These are phyloP conservation scores for Lasioglossum baleicum DNA, from an alignment of 1,140 invertebrate genomes.

Conservation along the genomic window DNA sequence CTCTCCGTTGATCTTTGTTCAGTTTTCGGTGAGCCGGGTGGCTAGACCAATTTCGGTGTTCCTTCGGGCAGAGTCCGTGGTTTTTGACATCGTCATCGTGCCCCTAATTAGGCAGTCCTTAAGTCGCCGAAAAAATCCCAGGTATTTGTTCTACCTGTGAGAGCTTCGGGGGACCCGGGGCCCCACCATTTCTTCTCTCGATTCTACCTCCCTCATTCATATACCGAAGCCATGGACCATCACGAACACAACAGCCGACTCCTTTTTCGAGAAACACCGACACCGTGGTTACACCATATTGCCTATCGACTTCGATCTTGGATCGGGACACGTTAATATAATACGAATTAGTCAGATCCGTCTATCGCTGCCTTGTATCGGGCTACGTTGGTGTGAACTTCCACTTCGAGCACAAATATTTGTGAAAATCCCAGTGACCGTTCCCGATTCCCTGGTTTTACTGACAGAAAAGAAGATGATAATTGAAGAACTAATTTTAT, in stretches of 20 bases:
- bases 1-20: conserved; percentile 7
- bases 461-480: too few relatives aligned
- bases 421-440: neutral
- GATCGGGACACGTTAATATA: neutral
- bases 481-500: too few relatives aligned
- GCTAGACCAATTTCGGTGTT: conserved; percentile 60
- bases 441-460: too few relatives aligned
- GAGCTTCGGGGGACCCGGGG: conserved; percentile 23
- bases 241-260: conserved; percentile 18
- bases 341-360: conserved; percentile 7
- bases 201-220: conserved; percentile 44
- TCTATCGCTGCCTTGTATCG: neutral
- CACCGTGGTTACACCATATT: conserved; percentile 16
- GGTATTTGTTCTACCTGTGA: conserved; percentile 69
- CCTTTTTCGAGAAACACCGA: conserved; percentile 19
- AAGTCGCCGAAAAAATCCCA: conserved; percentile 63
- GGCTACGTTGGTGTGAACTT: neutral
- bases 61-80: conserved; percentile 54
- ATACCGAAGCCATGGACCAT: conserved; percentile 5
- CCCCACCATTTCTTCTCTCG: conserved; percentile 25
- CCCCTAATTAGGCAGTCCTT: conserved; percentile 67
- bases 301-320: conserved; percentile 3
- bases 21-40: neutral
- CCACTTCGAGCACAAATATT: neutral
- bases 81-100: conserved; percentile 71